Conservation (phyloP, 1,140 invertebrate species). For the Drosophila kurseongensis region DNA sequence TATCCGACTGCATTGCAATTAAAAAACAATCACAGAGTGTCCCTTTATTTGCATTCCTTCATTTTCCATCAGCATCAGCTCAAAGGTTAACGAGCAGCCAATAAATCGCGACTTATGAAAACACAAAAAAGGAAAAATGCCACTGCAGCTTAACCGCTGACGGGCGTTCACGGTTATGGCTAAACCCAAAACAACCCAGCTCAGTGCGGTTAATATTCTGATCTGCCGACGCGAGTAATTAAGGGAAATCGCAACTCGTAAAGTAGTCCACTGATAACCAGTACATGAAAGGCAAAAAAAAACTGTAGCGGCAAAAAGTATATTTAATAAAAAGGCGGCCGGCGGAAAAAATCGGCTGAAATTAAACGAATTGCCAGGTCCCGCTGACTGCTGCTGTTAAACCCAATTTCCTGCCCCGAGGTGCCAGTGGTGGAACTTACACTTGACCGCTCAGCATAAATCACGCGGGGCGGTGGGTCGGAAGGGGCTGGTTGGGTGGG, state of each 20-base stretch:
- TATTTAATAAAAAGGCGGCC: constrained; percentile 75
- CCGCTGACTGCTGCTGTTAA: constrained; percentile 61
- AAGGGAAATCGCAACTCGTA: constrained; percentile 76
- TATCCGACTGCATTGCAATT: constrained; percentile 28
- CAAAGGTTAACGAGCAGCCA: constrained; percentile 61
- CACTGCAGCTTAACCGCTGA: constrained; percentile 47
- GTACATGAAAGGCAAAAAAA: constrained; percentile 63
- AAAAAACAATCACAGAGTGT: constrained; percentile 29
- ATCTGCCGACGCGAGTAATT: constrained; percentile 64
- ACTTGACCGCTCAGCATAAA: constrained; percentile 80
- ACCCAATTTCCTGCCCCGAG: constrained; percentile 71
- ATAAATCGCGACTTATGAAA: constrained; percentile 62
- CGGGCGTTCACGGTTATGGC: constrained; percentile 53
- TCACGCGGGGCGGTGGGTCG: constrained; percentile 38
- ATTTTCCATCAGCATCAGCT: constrained; percentile 30
- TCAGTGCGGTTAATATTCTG: constrained; percentile 43
- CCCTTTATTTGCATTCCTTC: constrained; percentile 20
- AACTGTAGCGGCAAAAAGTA: constrained; percentile 18
- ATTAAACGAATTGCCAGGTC: constrained; percentile 73
- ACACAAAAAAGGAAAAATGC: constrained; percentile 14
- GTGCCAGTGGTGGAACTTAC: constrained; percentile 68
- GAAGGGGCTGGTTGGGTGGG: background rate
- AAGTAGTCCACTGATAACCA: constrained; percentile 63
- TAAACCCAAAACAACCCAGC: constrained; percentile 31
- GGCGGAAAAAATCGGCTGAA: constrained; percentile 57